A percentile compares a stretch with the other conserved stretches of the same genome.
These are phyloP conservation scores for Heliopora coerulea DNA, from an alignment of 92 coral and sea anemone species.

Conservation along the genomic window DNA sequence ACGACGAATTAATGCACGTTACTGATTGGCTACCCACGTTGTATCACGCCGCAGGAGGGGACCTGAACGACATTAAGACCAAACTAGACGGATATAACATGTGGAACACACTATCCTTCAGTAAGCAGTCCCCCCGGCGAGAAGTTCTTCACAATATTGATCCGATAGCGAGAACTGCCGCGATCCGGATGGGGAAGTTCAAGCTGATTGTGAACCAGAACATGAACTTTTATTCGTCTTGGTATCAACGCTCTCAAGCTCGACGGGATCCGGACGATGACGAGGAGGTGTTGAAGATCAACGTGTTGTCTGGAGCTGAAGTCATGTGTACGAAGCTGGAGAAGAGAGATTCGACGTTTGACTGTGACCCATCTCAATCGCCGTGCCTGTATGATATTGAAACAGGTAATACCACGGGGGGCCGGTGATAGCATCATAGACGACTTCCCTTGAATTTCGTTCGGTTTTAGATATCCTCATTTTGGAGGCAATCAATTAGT, in stretches of 20 bases:
- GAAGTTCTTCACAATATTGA: conserved; percentile 95
- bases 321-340: conserved; percentile 77
- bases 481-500: too few species aligned
- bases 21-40: conserved; percentile 98
- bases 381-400: conserved; percentile 86
- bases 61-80: conserved; percentile 68
- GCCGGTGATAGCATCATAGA: too few species aligned
- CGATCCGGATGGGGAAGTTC: conserved; percentile 76
- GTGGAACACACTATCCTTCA: conserved; percentile 85
- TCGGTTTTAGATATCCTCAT: too few species aligned
- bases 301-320: conserved; percentile 73
- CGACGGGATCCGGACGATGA: conserved; percentile 47
- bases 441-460: too few species aligned
- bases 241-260: conserved; percentile 60
- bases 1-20: conserved; percentile 85
- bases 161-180: conserved; percentile 82
- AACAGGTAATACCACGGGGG: too few species aligned
- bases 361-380: conserved; percentile 69
- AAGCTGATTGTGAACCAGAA: conserved; percentile 88
- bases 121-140: conserved; percentile 71
- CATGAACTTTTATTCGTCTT: conserved; percentile 69
- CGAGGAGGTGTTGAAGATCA: conserved; percentile 47
- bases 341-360: conserved; percentile 43
- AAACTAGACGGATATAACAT: conserved; percentile 83
- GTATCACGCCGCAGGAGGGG: conserved; percentile 95